Evolutionary conservation across 1,140 invertebrate genomes (phyloP).

Genomic region (Philotrypesis tridentata): DNA sequence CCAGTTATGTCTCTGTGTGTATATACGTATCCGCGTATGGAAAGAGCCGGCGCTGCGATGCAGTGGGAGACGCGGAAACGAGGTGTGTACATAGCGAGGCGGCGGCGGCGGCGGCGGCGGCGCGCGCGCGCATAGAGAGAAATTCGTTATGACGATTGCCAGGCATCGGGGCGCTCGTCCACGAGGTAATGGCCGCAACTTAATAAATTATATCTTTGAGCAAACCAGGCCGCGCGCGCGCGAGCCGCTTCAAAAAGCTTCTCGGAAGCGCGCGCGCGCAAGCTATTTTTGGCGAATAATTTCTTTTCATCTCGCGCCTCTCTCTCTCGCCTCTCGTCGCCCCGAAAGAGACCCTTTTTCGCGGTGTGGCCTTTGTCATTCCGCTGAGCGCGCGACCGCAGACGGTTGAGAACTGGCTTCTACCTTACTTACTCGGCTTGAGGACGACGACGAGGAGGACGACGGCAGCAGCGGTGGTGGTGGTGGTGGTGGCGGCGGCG

Average conservation of each 20-base stretch:
- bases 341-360: background rate
- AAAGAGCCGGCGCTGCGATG: too few relatives aligned
- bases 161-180: slow-evolving; percentile 59
- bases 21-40: too few relatives aligned
- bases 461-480: too few relatives aligned
- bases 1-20: too few relatives aligned
- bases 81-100: slow-evolving; percentile 47
- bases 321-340: slow-evolving; percentile 51
- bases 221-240: slow-evolving; percentile 56
- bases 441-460: background rate
- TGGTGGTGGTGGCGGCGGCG: too few relatives aligned
- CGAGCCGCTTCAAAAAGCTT: slow-evolving; percentile 68
- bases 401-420: slow-evolving; percentile 11
- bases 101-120: too few relatives aligned
- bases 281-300: slow-evolving; percentile 67
- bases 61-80: background rate
- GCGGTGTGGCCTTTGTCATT: slow-evolving; percentile 55
- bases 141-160: slow-evolving; percentile 63
- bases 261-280: slow-evolving; percentile 59
- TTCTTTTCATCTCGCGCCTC: slow-evolving; percentile 63
- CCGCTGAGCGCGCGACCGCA: slow-evolving; percentile 40
- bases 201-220: slow-evolving; percentile 67
- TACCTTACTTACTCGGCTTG: background rate
- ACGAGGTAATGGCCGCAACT: slow-evolving; percentile 66
- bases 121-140: too few relatives aligned